Percentiles rank a stretch among this genome's conserved stretches.
Conservation (phyloP, 2,888 invertebrate genomes). For the Limnephilus lunatus region DNA sequence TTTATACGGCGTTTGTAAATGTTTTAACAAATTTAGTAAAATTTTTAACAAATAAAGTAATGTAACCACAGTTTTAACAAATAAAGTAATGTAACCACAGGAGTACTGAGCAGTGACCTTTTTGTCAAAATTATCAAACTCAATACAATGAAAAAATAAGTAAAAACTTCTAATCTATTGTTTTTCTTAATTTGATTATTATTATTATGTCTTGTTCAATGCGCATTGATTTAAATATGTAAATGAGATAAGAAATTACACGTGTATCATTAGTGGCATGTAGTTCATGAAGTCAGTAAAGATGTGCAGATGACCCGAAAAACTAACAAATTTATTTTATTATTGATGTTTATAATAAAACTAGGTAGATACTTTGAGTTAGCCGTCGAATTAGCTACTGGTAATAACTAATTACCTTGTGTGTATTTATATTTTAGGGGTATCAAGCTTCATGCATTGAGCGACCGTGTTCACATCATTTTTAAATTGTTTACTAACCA, state of each 20-base stretch:
- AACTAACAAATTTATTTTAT: neutral
- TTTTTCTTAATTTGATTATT: no score
- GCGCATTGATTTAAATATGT: neutral
- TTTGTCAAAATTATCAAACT: no score
- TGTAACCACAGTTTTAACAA: neutral
- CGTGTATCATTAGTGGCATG: neutral
- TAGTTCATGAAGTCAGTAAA: neutral
- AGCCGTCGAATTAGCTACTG: neutral
- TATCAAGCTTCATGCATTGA: no score
- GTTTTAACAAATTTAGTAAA: neutral
- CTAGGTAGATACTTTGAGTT: neutral
- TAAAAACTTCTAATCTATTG: no score
- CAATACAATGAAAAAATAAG: no score
- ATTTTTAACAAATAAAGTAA: no score
- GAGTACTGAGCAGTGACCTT: no score
- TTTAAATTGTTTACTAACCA: no score
- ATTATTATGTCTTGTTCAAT: neutral
- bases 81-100: neutral
- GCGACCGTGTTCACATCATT: no score
- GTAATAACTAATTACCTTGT: neutral
- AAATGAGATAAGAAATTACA: no score
- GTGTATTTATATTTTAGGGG: no score
- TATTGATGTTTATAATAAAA: neutral
- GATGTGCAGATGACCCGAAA: neutral
- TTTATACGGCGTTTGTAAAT: neutral